Evolutionary conservation across 2,888 invertebrate genomes (phyloP), one percentile per base, ranked within the genome.

Genomic region (Molanna angustata): DNA sequence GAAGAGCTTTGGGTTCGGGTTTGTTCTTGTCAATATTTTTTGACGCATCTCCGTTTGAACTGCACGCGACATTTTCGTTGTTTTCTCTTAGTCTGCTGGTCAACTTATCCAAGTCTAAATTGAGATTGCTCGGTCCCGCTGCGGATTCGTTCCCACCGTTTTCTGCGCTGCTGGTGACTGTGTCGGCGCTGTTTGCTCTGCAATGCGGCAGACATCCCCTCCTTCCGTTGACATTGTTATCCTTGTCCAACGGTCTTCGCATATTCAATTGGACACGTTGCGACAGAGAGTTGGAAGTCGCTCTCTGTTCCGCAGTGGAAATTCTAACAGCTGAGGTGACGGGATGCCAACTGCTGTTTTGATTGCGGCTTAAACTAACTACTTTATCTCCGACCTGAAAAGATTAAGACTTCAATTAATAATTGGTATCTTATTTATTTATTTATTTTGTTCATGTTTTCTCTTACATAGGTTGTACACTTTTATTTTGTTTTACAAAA

Each of bases 171-270:
- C n/a, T n/a, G n/a, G n/a, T n/a, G n/a, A n/a, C n/a, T n/a, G n/a
- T n/a, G 20, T 63, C 61, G 49, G 64, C 65, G 51, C 64, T 65
- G 37, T 43, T 56, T 17, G 42, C 19, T 22, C 56, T 27, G 2
- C 58, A 31, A 37, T 60, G 57, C 6, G 75, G 74, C 48, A 84
- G 65, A 4, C 76, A 72, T 39, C 87, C 86, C 62, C 84, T 74
- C 60, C 80, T 78, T 1, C 88, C 88, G 70, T 88, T 88, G 19
- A 88, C 82, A 67, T 88, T 87, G 60, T 83, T 84, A 66, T 88
- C 88, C 64, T 77, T 75, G 65, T 86, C 85, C 47, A 81, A 62
- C 35, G 76, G 76, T 49, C 74, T 70, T 56, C 74, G 71, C 60
- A 73, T 67, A 59, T 73, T 77, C 63, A 77, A 78, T 61, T 74